phyloP scores from a whole-genome alignment of 2,888 invertebrate species.

The Rhyacophila evoluta region DNA sequence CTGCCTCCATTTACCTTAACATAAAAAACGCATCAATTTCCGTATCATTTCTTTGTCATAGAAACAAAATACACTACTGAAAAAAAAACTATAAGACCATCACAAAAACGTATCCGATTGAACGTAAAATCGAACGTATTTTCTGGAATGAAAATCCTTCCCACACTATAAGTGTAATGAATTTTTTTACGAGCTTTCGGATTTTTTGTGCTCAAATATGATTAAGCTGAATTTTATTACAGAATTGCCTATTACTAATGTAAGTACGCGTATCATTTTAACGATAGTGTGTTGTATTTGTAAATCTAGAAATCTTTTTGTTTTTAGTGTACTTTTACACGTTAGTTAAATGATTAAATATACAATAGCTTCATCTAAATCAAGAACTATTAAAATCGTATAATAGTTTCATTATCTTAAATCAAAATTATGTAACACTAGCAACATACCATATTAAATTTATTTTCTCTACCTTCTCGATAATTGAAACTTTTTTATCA shows the following conservation, averaged over 20 bases:
- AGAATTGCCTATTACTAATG: background rate
- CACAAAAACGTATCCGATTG: background rate
- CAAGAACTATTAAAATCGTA: too few species aligned
- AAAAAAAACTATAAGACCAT: background rate
- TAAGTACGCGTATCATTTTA: background rate
- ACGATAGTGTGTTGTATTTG: background rate
- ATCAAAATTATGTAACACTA: too few species aligned
- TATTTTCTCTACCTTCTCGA: too few species aligned
- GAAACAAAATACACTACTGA: background rate
- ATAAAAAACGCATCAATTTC: conserved; percentile 19
- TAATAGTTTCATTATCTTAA: too few species aligned
- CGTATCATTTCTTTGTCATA: conserved; percentile 22
- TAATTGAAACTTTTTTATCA: too few species aligned
- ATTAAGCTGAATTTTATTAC: background rate
- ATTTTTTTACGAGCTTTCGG: background rate
- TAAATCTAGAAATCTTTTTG: too few species aligned
- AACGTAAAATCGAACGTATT: conserved; percentile 1
- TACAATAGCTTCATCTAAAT: too few species aligned
- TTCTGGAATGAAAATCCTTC: conserved; percentile 3
- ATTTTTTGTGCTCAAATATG: background rate
- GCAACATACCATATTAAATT: too few species aligned
- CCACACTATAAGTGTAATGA: background rate
- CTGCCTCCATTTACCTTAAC: conserved; percentile 2
- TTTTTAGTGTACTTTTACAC: too few species aligned
- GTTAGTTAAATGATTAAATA: too few species aligned